Evolutionary conservation across 2,797 vertebrate genomes (phyloP).

Genomic region (Numenius phaeopus): DNA sequence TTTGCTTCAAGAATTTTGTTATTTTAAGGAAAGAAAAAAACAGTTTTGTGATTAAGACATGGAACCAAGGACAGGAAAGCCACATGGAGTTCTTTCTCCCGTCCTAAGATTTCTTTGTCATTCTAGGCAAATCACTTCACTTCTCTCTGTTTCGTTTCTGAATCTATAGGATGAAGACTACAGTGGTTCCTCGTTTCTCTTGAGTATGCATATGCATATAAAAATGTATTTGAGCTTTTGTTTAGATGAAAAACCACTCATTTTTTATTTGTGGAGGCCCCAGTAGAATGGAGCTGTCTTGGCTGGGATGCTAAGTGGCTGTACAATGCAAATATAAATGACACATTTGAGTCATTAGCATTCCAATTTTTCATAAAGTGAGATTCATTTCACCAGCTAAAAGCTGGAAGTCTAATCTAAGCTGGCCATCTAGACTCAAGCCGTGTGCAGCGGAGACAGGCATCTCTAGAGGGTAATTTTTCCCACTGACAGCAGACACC

Average conservation of each 20-base stretch:
- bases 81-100: background rate
- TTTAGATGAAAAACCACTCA: background rate
- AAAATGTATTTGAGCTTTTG: background rate
- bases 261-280: background rate
- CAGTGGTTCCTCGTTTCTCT: background rate
- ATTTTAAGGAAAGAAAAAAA: background rate
- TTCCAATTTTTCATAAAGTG: conserved; percentile 14
- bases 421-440: background rate
- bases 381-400: conserved; percentile 8
- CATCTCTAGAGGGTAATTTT: background rate
- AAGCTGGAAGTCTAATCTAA: conserved; percentile 1
- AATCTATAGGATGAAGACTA: background rate
- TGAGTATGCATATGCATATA: background rate
- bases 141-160: background rate
- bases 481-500: background rate
- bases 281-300: background rate
- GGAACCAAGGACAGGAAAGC: background rate
- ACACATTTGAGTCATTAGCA: background rate
- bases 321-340: background rate
- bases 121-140: background rate
- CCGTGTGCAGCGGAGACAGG: background rate
- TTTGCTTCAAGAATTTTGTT: background rate
- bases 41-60: background rate
- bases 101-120: background rate
- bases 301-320: background rate